Conservation (phyloP, 2,113 vertebrate genomes). For the Cyprinus carpio region DNA sequence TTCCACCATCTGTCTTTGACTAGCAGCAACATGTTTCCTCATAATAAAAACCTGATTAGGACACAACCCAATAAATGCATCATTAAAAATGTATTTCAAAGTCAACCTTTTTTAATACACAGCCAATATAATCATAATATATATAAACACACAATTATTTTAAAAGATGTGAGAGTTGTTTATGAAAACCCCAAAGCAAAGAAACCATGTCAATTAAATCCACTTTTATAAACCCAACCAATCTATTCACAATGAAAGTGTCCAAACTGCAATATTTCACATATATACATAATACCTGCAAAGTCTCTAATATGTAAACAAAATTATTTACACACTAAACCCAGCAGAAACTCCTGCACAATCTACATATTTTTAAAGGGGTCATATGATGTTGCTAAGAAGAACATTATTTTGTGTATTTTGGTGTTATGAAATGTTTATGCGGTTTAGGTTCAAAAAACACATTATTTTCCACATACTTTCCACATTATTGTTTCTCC, state of each 20-base stretch:
- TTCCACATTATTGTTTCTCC: no score
- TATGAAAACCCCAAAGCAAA: neutral
- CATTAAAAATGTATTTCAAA: neutral
- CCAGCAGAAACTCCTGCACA: neutral
- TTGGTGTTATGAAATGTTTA: no score
- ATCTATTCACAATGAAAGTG: neutral
- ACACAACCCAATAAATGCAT: conserved; percentile 8
- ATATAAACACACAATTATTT: neutral
- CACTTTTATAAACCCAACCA: neutral
- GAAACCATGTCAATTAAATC: neutral
- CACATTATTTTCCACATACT: no score
- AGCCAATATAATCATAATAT: neutral
- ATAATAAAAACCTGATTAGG: conserved; percentile 3
- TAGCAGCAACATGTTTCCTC: conserved; percentile 34
- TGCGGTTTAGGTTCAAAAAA: no score
- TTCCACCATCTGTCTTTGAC: conserved; percentile 51
- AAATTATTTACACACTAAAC: neutral
- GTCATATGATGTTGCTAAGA: no score
- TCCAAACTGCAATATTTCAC: neutral
- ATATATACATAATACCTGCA: neutral
- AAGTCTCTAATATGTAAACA: neutral
- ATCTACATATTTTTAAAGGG: neutral
- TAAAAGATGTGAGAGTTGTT: neutral
- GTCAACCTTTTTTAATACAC: neutral
- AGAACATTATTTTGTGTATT: no score